Conservation (phyloP, 2,113 vertebrate genomes). For the Serinus canaria region DNA sequence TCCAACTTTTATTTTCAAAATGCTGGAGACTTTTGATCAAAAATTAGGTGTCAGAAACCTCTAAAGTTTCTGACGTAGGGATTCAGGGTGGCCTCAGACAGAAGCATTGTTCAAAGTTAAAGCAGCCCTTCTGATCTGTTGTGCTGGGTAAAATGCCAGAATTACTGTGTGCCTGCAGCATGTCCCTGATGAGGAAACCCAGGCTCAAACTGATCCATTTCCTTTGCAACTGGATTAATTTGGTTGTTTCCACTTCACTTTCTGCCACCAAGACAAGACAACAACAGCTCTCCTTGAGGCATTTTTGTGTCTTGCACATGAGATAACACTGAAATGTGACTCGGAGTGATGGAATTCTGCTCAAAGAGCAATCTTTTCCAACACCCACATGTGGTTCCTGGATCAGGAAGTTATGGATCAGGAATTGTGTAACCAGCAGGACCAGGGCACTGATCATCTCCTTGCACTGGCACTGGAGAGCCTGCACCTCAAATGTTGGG, state of each 20-base stretch:
- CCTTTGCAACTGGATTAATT: background rate
- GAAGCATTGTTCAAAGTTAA: background rate
- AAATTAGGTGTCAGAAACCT: background rate
- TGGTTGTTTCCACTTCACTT: background rate
- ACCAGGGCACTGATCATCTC: background rate
- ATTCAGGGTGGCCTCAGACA: background rate
- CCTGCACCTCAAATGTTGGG: background rate
- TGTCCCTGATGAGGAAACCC: background rate
- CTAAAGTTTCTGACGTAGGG: background rate
- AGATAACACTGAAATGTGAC: background rate
- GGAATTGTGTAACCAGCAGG: background rate
- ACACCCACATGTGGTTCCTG: accelerated
- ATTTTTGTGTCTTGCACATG: background rate
- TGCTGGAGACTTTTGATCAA: background rate
- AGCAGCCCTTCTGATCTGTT: background rate
- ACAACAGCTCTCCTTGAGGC: background rate
- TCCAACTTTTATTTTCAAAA: background rate
- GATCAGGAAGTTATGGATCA: background rate
- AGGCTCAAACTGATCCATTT: background rate
- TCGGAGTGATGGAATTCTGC: background rate
- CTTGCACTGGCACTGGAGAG: background rate
- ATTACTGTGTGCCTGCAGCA: accelerated
- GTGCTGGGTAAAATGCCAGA: background rate
- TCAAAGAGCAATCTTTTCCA: background rate
- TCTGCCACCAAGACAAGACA: background rate